Evolutionary conservation across 2,888 invertebrate species (phyloP).

Genomic region (Globia sparganii): DNA sequence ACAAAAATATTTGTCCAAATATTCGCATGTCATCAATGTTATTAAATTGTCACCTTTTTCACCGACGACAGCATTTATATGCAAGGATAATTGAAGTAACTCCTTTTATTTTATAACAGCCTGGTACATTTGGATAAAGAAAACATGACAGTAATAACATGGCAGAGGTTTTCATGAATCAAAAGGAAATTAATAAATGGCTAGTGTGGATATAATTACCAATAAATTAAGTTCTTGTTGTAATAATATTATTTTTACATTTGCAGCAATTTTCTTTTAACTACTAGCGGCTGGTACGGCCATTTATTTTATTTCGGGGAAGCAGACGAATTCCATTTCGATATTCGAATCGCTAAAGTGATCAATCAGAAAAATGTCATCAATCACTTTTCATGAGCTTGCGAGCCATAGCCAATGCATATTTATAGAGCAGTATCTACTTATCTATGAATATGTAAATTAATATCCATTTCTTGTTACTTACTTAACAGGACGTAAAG

Average conservation of each 20-base stretch:
- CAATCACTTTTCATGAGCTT: slow-evolving; percentile 58
- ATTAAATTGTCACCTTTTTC: slow-evolving; percentile 66
- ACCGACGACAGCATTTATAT: slow-evolving; percentile 7
- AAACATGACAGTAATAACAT: slow-evolving; percentile 9
- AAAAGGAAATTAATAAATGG: slow-evolving; percentile 10
- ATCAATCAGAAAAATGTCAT: slow-evolving; percentile 60
- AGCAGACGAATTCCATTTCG: slow-evolving; percentile 35
- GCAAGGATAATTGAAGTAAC: slow-evolving; percentile 23
- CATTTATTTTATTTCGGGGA: slow-evolving; percentile 37
- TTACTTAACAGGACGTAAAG: background rate
- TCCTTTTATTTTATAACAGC: slow-evolving; percentile 38
- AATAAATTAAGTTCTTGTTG: background rate
- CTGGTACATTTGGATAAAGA: slow-evolving; percentile 30
- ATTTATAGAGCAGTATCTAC: slow-evolving; percentile 19
- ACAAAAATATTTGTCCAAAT: slow-evolving; percentile 64
- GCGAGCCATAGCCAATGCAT: slow-evolving; percentile 40
- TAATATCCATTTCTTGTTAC: slow-evolving; percentile 1
- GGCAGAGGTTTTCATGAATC: slow-evolving; percentile 11
- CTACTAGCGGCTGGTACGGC: background rate
- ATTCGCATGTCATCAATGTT: slow-evolving; percentile 68
- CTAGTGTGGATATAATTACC: background rate
- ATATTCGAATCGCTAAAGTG: slow-evolving; percentile 38
- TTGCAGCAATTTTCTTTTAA: slow-evolving; percentile 8
- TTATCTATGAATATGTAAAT: background rate
- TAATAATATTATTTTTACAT: slow-evolving; percentile 1